These are phyloP conservation scores for Hypotaenidia okinawae DNA, from an alignment of 2,797 vertebrate genomes.

Conservation along the genomic window DNA sequence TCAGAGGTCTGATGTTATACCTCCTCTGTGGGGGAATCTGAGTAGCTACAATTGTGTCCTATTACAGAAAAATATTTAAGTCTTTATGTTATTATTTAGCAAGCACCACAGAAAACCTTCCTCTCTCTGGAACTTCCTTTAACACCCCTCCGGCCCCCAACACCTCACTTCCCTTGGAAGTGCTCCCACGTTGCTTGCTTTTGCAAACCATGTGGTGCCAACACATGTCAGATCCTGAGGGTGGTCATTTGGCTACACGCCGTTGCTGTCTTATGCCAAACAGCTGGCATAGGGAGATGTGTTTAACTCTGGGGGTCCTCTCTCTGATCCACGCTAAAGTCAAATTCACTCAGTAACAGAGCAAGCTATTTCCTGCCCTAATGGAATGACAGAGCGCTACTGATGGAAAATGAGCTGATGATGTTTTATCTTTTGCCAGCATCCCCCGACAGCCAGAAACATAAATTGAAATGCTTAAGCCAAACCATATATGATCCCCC, in stretches of 20 bases:
- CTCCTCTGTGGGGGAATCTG: not conserved
- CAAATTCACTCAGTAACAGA: constrained; percentile 60
- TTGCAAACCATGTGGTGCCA: constrained; percentile 37
- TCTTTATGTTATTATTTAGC: not conserved
- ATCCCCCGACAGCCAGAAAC: constrained; percentile 56
- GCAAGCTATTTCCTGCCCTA: constrained; percentile 64
- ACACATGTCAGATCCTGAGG: not conserved
- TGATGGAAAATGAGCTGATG: constrained; percentile 68
- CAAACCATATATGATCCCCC: constrained; percentile 45
- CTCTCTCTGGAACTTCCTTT: not conserved
- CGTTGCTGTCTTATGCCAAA: not conserved
- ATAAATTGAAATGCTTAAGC: constrained; percentile 60
- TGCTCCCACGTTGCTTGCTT: not conserved
- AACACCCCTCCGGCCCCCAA: not conserved
- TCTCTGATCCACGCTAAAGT: constrained; percentile 34
- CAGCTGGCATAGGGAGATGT: constrained; percentile 39
- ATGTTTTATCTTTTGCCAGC: constrained; percentile 69
- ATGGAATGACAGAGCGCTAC: constrained; percentile 64
- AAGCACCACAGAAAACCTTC: not conserved
- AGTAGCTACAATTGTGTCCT: constrained; percentile 11
- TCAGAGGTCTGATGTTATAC: not conserved
- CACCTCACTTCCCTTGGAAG: constrained; percentile 25
- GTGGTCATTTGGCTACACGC: constrained; percentile 33
- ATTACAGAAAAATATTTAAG: constrained; percentile 16
- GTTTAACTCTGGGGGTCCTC: constrained; percentile 47